Evolutionary conservation across 2,113 vertebrate genomes (phyloP).

Genomic region (Brevimyrus niger): DNA sequence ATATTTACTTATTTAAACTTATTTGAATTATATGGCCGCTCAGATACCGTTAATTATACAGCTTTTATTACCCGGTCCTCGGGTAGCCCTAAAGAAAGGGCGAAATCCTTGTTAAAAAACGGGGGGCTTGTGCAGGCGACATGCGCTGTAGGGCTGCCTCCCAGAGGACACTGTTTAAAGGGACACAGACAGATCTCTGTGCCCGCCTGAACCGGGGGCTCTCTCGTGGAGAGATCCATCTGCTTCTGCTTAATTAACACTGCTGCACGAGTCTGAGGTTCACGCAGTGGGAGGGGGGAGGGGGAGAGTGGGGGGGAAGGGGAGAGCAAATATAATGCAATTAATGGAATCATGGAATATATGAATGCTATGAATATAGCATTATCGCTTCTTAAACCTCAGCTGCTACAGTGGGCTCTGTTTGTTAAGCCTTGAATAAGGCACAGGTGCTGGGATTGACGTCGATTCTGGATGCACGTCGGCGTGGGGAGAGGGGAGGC

Average conservation of each 20-base stretch:
- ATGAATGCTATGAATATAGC: neutral
- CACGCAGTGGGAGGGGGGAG: neutral
- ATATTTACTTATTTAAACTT: neutral
- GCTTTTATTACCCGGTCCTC: neutral
- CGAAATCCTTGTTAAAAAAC: neutral
- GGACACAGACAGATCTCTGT: constrained; percentile 10
- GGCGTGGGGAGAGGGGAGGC: neutral
- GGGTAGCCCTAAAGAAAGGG: neutral
- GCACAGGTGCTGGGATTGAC: neutral
- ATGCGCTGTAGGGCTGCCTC: neutral
- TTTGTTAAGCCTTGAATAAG: neutral
- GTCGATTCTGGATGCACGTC: neutral
- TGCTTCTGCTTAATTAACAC: constrained; percentile 23
- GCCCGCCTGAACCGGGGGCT: constrained; percentile 9
- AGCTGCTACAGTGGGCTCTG: neutral
- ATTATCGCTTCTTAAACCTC: neutral
- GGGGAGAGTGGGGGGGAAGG: neutral
- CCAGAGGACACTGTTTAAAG: constrained; percentile 14
- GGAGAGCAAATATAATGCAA: neutral
- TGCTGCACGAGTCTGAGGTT: constrained; percentile 13
- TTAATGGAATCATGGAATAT: neutral
- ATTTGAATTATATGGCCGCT: neutral
- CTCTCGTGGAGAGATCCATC: constrained; percentile 11
- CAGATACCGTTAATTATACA: neutral
- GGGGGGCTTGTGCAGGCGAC: neutral